phyloP scores from a whole-genome alignment of 2,113 vertebrate genomes.

The zebrafish (Danio rerio) region GRCz12tu NC_133188.1:29429001-29429500 shows the following conservation, averaged over 20 bases:
- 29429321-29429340: no score
- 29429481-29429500: no score
- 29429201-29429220: background rate
- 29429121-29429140: conserved; percentile 10
- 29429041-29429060: conserved; percentile 42
- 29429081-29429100: conserved; percentile 30
- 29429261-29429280: background rate
- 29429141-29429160: background rate
- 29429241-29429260: background rate
- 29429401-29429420: no score
- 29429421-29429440: no score
- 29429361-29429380: no score
- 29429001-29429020: conserved; percentile 47
- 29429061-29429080: conserved; percentile 35
- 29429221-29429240: background rate
- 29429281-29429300: background rate
- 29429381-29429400: no score
- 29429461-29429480: no score
- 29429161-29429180: background rate
- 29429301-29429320: no score
- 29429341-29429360: no score
- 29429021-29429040: conserved; percentile 52
- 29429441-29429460: no score
- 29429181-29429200: background rate
- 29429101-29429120: conserved; percentile 20